A percentile compares a stretch with the other conserved stretches of the same genome.
These are phyloP conservation scores for Cantharis rustica DNA, from an alignment of 2,888 invertebrate species.

Conservation along the genomic window DNA sequence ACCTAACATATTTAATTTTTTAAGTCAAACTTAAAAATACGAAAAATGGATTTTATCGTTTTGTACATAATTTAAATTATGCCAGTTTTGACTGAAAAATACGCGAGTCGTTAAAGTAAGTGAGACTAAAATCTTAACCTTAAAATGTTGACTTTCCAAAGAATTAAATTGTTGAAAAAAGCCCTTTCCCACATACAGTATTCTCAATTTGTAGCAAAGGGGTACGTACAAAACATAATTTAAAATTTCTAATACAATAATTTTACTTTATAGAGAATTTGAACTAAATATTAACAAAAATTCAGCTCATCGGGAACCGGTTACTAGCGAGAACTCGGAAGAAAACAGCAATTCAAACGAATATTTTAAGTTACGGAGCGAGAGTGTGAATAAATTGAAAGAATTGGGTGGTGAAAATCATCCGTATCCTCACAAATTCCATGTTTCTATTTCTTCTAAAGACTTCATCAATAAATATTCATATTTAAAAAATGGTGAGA, in stretches of 20 bases:
- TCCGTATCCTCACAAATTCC: constrained; percentile 98
- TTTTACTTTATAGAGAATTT: constrained; percentile 74
- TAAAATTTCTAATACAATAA: background rate
- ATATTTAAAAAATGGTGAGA: constrained; percentile 73
- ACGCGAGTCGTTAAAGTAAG: background rate
- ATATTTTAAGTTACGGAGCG: constrained; percentile 85
- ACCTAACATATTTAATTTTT: background rate
- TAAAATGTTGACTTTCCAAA: background rate
- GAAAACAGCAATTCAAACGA: constrained; percentile 94
- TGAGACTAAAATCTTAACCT: background rate
- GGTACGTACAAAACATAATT: background rate
- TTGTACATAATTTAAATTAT: background rate
- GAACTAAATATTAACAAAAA: constrained; percentile 94
- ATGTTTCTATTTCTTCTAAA: constrained; percentile 85
- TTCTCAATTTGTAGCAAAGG: background rate
- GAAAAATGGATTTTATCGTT: background rate
- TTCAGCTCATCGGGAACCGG: constrained; percentile 57
- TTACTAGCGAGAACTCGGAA: constrained; percentile 55
- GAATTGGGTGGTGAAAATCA: constrained; percentile 68
- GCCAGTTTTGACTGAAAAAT: background rate
- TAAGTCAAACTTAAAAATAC: background rate
- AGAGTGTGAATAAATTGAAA: constrained; percentile 83
- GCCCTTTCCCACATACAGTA: background rate
- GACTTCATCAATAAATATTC: constrained; percentile 86
- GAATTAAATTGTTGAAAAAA: background rate